A percentile compares a stretch with the other conserved stretches of the same genome.
Evolutionary conservation across 2,888 invertebrate species (phyloP).

Genomic region (Meloe dianella): DNA sequence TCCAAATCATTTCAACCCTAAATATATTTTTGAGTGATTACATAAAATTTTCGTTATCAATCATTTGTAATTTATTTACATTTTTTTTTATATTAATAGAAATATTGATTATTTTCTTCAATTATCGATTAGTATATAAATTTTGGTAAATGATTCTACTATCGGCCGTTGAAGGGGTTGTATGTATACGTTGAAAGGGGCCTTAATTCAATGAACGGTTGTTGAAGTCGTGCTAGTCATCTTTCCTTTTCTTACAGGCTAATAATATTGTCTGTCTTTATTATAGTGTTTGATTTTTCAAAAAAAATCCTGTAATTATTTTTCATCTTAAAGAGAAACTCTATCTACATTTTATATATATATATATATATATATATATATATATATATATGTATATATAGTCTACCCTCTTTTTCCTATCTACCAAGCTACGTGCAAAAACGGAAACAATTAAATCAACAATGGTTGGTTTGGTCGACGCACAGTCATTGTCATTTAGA

Average conservation of each 20-base stretch:
- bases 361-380: too few relatives aligned
- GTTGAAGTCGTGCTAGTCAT: conserved; percentile 6
- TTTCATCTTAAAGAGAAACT: too few relatives aligned
- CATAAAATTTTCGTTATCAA: too few relatives aligned
- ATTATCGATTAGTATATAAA: conserved; percentile 19
- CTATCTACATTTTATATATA: too few relatives aligned
- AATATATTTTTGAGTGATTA: too few relatives aligned
- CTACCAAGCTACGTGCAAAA: conserved; percentile 56
- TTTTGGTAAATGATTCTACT: conserved; percentile 34
- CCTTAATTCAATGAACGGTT: conserved; percentile 36
- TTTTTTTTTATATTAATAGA: too few relatives aligned
- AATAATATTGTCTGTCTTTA: neutral
- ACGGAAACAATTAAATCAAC: conserved; percentile 63
- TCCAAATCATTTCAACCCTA: too few relatives aligned
- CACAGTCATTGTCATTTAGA: conserved; percentile 57
- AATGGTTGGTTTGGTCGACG: conserved; percentile 61
- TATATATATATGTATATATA: too few relatives aligned
- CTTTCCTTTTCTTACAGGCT: conserved; percentile 22
- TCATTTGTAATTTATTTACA: too few relatives aligned
- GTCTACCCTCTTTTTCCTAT: conserved; percentile 51
- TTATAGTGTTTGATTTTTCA: too few relatives aligned
- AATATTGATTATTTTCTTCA: conserved; percentile 18
- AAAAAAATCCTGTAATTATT: too few relatives aligned
- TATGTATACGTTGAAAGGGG: conserved; percentile 50
- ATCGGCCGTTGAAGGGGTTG: conserved; percentile 37